A percentile compares a stretch with the other conserved stretches of the same genome.
These are phyloP conservation scores for Panonychus citri DNA, from an alignment of 1,140 invertebrate genomes.

Conservation along the genomic window DNA sequence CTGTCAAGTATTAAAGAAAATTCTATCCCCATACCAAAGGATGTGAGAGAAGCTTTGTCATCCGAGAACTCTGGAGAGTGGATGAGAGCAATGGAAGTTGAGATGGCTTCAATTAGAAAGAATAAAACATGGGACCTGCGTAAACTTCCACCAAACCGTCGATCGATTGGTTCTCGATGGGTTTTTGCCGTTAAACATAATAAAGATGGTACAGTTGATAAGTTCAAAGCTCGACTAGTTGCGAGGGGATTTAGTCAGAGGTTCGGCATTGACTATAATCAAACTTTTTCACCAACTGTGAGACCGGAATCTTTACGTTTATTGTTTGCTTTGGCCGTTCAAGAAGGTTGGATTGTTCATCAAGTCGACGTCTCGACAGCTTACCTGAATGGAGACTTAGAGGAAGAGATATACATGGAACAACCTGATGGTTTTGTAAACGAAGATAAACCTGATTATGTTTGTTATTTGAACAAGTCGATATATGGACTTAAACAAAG, in stretches of 20 bases:
- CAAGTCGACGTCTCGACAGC: too few relatives aligned
- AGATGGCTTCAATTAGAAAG: neutral
- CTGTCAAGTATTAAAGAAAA: neutral
- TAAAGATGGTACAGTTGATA: conserved; percentile 15
- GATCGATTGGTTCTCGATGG: conserved; percentile 6
- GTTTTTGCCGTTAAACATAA: conserved; percentile 7
- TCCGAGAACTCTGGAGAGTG: conserved; percentile 6
- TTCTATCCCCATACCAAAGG: neutral
- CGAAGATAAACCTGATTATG: conserved; percentile 6
- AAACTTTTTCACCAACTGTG: conserved; percentile 20
- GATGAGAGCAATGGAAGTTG: conserved; percentile 5
- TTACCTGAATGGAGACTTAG: conserved; percentile 4
- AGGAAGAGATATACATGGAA: conserved; percentile 16
- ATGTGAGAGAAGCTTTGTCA: conserved; percentile 1
- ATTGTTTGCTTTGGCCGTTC: conserved; percentile 17
- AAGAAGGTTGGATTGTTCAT: conserved; percentile 10
- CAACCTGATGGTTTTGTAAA: conserved; percentile 2
- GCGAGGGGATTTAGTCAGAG: conserved; percentile 20
- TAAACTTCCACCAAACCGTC: neutral
- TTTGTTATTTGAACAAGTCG: conserved; percentile 19
- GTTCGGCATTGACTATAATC: conserved; percentile 17
- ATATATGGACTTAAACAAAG: conserved; percentile 26
- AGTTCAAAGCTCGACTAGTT: conserved; percentile 23
- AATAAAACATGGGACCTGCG: conserved; percentile 2
- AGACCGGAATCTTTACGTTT: conserved; percentile 15